These are phyloP conservation scores for Matsumurasca onukii DNA, from an alignment of 1,140 invertebrate species.

Conservation along the genomic window DNA sequence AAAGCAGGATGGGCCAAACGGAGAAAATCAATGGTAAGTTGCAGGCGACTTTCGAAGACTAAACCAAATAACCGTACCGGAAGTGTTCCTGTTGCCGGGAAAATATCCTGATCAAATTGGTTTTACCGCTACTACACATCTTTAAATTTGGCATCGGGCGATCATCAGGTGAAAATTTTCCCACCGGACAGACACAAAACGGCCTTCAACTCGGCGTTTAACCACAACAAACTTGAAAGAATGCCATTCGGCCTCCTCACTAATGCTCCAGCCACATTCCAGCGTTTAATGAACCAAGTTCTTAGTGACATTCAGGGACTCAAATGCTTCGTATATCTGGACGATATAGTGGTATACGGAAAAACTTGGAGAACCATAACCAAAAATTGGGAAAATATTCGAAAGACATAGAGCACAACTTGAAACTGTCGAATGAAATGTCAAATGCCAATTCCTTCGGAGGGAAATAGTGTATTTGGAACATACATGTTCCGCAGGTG, in stretches of 20 bases:
- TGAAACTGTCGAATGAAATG: not conserved
- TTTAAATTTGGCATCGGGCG: not conserved
- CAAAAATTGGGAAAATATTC: not conserved
- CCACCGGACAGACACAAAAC: not conserved
- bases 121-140: conserved; percentile 26
- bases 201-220: not conserved
- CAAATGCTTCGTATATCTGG: not conserved
- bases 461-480: not conserved
- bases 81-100: conserved; percentile 51
- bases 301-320: not conserved
- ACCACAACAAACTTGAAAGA: not conserved
- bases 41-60: conserved; percentile 38
- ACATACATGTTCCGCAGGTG: not conserved
- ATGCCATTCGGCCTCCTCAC: not conserved
- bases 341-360: not conserved
- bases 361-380: not conserved
- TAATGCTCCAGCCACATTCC: not conserved
- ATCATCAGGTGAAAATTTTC: not conserved
- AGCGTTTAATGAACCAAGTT: not conserved
- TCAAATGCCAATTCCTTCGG: not conserved
- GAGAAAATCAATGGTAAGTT: conserved; percentile 29
- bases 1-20: too few species aligned
- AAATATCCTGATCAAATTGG: conserved; percentile 50
- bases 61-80: conserved; percentile 41
- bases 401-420: not conserved